Percentiles rank a stretch among this genome's conserved stretches.
phyloP scores from a whole-genome alignment of 1,140 invertebrate species.

The Littorina saxatilis region DNA sequence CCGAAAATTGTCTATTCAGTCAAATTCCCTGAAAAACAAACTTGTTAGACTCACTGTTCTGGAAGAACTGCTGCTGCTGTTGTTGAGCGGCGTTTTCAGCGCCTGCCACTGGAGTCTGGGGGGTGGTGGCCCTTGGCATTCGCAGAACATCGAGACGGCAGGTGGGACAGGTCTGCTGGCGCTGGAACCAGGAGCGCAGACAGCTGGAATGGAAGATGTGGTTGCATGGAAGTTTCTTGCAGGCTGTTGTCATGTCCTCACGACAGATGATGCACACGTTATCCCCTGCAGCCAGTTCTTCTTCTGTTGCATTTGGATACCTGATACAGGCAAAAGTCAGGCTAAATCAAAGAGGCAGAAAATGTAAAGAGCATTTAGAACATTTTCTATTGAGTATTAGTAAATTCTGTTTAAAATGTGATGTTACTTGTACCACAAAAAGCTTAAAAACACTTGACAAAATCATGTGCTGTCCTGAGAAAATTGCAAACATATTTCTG shows the following conservation, averaged over 20 bases:
- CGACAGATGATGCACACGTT: conserved; percentile 99
- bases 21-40: no score
- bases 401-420: no score
- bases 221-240: conserved; percentile 98
- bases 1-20: no score
- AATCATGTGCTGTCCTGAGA: no score
- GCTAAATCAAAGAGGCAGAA: no score
- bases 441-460: not conserved
- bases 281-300: conserved; percentile 95
- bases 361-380: no score
- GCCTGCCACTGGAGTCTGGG: conserved; percentile 51
- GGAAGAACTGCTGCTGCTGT: conserved; percentile 37
- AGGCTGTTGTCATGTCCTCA: conserved; percentile 87
- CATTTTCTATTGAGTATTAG: no score
- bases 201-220: conserved; percentile 99
- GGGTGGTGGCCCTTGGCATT: conserved; percentile 57
- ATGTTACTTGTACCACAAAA: no score
- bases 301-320: conserved; percentile 94
- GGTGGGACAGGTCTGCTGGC: conserved; percentile 99
- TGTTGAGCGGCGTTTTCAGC: conserved; percentile 31
- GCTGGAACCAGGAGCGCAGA: conserved; percentile 99
- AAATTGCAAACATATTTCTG: no score
- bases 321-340: conserved; percentile 58
- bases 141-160: conserved; percentile 97
- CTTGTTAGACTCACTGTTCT: conserved; percentile 46